These are phyloP conservation scores for Leptosomus discolor DNA, from an alignment of 2,113 vertebrate species.

Conservation along the genomic window DNA sequence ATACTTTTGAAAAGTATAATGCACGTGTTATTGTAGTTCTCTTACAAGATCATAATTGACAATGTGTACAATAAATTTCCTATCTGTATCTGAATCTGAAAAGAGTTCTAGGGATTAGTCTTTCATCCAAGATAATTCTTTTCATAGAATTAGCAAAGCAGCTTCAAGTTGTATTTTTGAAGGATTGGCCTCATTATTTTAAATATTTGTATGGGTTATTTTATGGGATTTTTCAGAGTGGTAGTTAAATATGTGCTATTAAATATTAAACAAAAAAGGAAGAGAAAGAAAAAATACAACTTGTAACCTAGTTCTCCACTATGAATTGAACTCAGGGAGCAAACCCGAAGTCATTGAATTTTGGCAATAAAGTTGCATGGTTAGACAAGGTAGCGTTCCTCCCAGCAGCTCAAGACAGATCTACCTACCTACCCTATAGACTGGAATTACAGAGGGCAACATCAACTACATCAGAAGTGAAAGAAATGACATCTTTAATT, in stretches of 20 bases:
- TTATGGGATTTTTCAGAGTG: not conserved
- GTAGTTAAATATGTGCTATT: not conserved
- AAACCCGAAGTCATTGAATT: not conserved
- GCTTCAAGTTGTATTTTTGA: not conserved
- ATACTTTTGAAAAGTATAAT: not conserved
- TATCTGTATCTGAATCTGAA: not conserved
- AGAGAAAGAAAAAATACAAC: not conserved
- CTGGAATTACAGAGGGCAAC: not conserved
- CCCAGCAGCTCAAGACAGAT: not conserved
- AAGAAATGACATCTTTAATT: not conserved
- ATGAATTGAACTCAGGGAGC: not conserved
- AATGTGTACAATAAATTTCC: not conserved
- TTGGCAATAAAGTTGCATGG: accelerated
- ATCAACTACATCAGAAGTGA: not conserved
- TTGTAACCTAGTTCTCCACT: not conserved
- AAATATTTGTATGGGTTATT: not conserved
- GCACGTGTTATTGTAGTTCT: not conserved
- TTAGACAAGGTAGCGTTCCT: not conserved
- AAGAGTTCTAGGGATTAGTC: not conserved
- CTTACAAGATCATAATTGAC: not conserved
- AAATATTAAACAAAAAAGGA: not conserved
- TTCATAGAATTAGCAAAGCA: not conserved
- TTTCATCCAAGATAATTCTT: not conserved
- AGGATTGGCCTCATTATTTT: not conserved
- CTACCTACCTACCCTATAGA: not conserved